phyloP scores from a whole-genome alignment of 2,797 vertebrate genomes.

The Pseudomugil tenellus region DNA sequence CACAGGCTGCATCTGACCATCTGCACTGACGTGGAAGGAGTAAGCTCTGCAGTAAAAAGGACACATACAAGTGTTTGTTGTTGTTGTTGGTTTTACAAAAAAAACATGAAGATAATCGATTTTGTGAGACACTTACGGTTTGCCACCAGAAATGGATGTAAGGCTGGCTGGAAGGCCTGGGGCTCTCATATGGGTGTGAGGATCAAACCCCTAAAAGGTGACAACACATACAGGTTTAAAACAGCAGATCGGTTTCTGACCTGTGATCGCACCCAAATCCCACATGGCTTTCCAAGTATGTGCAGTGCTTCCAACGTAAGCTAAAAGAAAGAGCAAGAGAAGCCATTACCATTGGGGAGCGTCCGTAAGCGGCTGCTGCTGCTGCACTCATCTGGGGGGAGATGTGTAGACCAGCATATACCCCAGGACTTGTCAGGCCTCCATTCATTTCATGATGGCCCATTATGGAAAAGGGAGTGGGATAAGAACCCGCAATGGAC shows the following conservation, averaged over 20 bases:
- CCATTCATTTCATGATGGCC: conserved; percentile 97
- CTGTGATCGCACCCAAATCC: conserved; percentile 20
- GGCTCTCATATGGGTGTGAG: conserved; percentile 97
- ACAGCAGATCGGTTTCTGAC: conserved; percentile 9
- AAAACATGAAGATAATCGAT: conserved; percentile 5
- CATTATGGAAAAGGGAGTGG: conserved; percentile 95
- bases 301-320: conserved; percentile 11
- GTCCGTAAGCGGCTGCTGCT: conserved; percentile 92
- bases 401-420: conserved; percentile 96
- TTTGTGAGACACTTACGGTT: conserved; percentile 89
- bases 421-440: conserved; percentile 93
- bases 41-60: conserved; percentile 68
- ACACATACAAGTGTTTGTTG: neutral
- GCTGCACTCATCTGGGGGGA: conserved; percentile 98
- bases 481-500: conserved; percentile 95
- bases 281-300: conserved; percentile 1
- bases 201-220: conserved; percentile 90
- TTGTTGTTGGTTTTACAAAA: neutral
- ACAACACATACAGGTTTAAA: conserved; percentile 32
- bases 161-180: conserved; percentile 96
- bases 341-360: conserved; percentile 90
- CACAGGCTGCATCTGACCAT: conserved; percentile 88
- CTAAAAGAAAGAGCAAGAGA: neutral
- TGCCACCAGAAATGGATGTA: conserved; percentile 96
- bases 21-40: conserved; percentile 85